Base-by-base conservation (phyloP, 2,797 vertebrate species). In the Eptatretus atami region DNA sequence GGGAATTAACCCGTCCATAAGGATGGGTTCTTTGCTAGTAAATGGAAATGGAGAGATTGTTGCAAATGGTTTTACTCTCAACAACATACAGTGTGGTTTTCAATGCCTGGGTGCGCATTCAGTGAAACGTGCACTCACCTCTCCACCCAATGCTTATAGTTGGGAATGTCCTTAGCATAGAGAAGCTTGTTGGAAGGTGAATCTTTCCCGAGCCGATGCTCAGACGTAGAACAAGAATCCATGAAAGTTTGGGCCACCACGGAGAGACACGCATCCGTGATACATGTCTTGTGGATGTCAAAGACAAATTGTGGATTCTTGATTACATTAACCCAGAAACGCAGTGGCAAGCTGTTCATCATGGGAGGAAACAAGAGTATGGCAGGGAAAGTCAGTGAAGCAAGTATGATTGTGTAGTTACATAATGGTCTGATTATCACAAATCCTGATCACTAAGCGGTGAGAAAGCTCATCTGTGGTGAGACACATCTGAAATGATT, bases 241-340 rank as follows among this genome's bases (percentile, higher is more conserved):
- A 95, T 95, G 78, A 95, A 94, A 67, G 87, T 95, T 76, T 95
- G 87, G 10, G 87, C 86, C 73, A 94, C 87, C 69, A 95, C 87
- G 0, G 86, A 94, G 61, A 95, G 78, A 70, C 87, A 95, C 71
- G 86, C 87, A 0, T 95, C 85, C 0, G 86, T 90, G 76, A 92
- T 94, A 78, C 88, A 93, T 73, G 81, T 90, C 76, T 96, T 94
- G 65, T 95, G 86, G 71, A 94, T 95, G 77, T 93, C 87, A 1
- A 94, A 95, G 53, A 95, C 87, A 0, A 93, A 94, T 80, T 95
- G 88, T 0, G 88, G 88, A 73, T 95, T 94, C 73, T 96, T 96
- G 74, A 95, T 93, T 65, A 96, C 90, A 1, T 95, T 96, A 73
- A 96, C 90, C 90, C 90, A 96, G 77, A 96, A 96, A 63, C 90